These are phyloP conservation scores for Falcaria lacertinaria DNA, from an alignment of 2,888 invertebrate genomes.

Conservation along the genomic window DNA sequence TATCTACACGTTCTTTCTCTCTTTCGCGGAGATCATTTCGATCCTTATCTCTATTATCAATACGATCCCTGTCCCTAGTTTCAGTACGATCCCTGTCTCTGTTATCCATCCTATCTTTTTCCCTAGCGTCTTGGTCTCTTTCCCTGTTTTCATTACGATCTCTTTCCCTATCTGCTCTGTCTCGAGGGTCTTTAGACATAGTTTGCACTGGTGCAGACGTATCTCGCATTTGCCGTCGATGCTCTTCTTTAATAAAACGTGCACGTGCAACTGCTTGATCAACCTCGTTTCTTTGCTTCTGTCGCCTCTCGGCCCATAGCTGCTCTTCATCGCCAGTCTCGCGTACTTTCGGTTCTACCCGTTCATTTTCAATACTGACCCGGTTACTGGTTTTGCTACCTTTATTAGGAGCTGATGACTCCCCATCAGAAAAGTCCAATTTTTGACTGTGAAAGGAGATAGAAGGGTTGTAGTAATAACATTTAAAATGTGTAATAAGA, in stretches of 20 bases:
- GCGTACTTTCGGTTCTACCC: constrained; percentile 53
- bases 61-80: constrained; percentile 49
- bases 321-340: constrained; percentile 73
- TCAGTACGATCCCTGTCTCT: constrained; percentile 41
- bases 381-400: constrained; percentile 48
- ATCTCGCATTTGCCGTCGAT: constrained; percentile 82
- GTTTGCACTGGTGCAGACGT: constrained; percentile 42
- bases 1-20: constrained; percentile 33
- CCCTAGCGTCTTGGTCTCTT: constrained; percentile 41
- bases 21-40: constrained; percentile 36
- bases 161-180: constrained; percentile 41
- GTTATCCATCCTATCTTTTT: constrained; percentile 41
- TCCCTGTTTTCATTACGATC: constrained; percentile 56
- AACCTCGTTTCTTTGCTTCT: constrained; percentile 85
- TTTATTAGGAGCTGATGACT: constrained; percentile 70
- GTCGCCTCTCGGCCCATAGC: constrained; percentile 84
- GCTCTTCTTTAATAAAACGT: constrained; percentile 91
- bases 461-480: constrained; percentile 6
- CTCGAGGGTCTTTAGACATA: constrained; percentile 40
- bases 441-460: constrained; percentile 84
- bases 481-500: no score
- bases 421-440: constrained; percentile 96
- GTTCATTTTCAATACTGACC: constrained; percentile 55
- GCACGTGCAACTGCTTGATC: constrained; percentile 90
- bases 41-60: constrained; percentile 60